These are phyloP conservation scores for Cassiopea andromeda DNA, from an alignment of 30 jellyfish, hydroid and myxozoan genomes.

Conservation along the genomic window DNA sequence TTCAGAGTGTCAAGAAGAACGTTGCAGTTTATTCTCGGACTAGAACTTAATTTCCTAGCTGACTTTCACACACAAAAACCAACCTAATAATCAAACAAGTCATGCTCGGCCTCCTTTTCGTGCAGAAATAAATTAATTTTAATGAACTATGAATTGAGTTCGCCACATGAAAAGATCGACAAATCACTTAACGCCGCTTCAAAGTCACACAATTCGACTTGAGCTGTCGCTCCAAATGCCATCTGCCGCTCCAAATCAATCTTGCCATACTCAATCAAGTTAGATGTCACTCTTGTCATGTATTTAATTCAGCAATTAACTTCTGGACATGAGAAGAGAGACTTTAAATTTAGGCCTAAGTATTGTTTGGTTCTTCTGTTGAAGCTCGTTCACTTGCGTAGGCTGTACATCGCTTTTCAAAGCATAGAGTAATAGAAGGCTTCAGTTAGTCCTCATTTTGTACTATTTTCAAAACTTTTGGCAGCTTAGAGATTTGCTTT, in stretches of 20 bases:
- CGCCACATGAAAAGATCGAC: slow-evolving; percentile 4
- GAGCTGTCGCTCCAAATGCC: slow-evolving; percentile 8
- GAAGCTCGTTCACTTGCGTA: too few relatives aligned
- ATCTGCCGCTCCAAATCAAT: slow-evolving; percentile 20
- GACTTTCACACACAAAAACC: background rate
- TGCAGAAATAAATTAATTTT: background rate
- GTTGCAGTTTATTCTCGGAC: too few relatives aligned
- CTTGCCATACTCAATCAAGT: slow-evolving; percentile 6
- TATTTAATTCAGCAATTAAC: background rate
- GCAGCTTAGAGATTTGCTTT: too few relatives aligned
- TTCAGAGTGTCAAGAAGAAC: too few relatives aligned
- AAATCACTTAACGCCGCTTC: background rate
- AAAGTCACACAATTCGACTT: background rate
- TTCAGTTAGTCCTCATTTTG: too few relatives aligned
- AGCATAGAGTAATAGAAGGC: too few relatives aligned
- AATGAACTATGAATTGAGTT: background rate
- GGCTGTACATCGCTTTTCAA: too few relatives aligned
- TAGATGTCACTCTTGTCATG: slow-evolving; percentile 10
- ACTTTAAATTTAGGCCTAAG: background rate
- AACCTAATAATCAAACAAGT: background rate
- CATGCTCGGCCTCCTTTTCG: background rate
- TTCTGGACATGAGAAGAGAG: background rate
- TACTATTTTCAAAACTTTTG: too few relatives aligned
- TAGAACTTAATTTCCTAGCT: too few relatives aligned
- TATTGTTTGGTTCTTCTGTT: too few relatives aligned